Conservation (phyloP, 1,140 invertebrate genomes). For the Papilio glaucus region DNA sequence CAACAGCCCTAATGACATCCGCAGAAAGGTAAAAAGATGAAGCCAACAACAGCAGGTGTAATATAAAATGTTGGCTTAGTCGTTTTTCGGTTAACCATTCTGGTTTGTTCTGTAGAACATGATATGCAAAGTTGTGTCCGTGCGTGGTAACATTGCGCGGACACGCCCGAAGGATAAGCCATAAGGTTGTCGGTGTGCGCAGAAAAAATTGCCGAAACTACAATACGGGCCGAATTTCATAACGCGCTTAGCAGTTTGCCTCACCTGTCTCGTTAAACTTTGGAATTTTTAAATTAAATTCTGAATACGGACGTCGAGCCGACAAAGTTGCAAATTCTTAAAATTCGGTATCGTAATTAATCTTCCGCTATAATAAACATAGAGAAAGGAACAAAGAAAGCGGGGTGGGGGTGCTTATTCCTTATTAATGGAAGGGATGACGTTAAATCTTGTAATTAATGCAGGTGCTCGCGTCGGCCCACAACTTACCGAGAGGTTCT, state of each 20-base stretch:
- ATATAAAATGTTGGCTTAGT: constrained; percentile 14
- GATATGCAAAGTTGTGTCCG: constrained; percentile 53
- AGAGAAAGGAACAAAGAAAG: constrained; percentile 62
- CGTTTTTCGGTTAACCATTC: constrained; percentile 15
- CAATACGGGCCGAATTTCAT: constrained; percentile 73
- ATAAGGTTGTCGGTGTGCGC: constrained; percentile 68
- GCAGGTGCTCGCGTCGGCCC: constrained; percentile 64
- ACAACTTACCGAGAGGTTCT: constrained; percentile 55
- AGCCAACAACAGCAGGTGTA: constrained; percentile 10
- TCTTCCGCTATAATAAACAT: constrained; percentile 75
- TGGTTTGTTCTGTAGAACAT: constrained; percentile 35
- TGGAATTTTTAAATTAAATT: constrained; percentile 83
- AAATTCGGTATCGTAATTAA: constrained; percentile 79
- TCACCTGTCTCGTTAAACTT: constrained; percentile 81
- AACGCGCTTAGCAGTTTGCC: constrained; percentile 77
- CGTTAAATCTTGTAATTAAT: constrained; percentile 78
- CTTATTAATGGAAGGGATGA: constrained; percentile 73
- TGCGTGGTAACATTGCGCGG: constrained; percentile 62
- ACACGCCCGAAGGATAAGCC: constrained; percentile 68
- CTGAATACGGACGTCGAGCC: constrained; percentile 67
- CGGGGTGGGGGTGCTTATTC: constrained; percentile 59
- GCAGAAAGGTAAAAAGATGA: constrained; percentile 6
- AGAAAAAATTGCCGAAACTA: constrained; percentile 79
- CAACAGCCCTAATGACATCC: neutral
- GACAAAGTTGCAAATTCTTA: constrained; percentile 80